A percentile compares a stretch with the other conserved stretches of the same genome.
Evolutionary conservation across 1,140 invertebrate species (phyloP).

Genomic region (Acromyrmex heyeri): DNA sequence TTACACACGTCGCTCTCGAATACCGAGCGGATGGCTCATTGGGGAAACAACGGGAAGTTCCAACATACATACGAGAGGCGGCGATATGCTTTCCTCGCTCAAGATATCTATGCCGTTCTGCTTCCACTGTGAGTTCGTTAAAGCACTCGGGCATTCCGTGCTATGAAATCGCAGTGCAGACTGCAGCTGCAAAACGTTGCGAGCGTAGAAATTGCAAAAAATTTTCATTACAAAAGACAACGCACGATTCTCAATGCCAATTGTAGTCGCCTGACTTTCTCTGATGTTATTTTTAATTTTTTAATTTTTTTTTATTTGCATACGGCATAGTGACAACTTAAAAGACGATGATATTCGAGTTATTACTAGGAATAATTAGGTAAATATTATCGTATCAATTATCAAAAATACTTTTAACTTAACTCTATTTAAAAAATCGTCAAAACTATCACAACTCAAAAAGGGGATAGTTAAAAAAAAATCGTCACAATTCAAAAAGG

Average conservation of each 20-base stretch:
- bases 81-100: background rate
- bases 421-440: no score
- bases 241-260: background rate
- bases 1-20: slow-evolving; percentile 62
- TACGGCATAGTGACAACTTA: background rate
- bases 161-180: slow-evolving; percentile 17
- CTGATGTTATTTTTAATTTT: slow-evolving; percentile 1
- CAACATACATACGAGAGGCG: slow-evolving; percentile 37
- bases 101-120: slow-evolving; percentile 33
- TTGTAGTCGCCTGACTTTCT: background rate
- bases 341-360: no score
- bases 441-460: no score
- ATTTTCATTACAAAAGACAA: slow-evolving; percentile 36
- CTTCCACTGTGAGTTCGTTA: slow-evolving; percentile 23
- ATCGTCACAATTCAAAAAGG: no score
- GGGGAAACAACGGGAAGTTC: slow-evolving; percentile 50
- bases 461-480: no score
- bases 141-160: slow-evolving; percentile 18
- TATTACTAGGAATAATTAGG: no score
- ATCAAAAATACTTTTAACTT: no score
- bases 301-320: background rate
- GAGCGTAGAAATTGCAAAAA: background rate
- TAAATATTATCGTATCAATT: no score
- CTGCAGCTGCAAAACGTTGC: background rate
- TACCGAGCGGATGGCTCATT: slow-evolving; percentile 29